These are phyloP conservation scores for Ips typographus DNA, from an alignment of 1,140 invertebrate species.

Conservation along the genomic window DNA sequence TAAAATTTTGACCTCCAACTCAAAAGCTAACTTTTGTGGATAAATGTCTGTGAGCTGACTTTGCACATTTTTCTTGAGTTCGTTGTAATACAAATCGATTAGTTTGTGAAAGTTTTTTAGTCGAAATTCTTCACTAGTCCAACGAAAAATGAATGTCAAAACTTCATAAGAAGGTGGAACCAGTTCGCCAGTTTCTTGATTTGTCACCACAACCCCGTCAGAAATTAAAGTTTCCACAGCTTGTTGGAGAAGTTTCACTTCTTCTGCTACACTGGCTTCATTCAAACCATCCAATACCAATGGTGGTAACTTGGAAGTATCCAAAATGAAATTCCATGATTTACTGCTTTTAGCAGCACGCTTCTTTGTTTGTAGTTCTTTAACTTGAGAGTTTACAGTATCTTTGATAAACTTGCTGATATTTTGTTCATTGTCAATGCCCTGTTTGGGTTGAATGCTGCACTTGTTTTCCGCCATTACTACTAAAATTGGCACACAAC, in stretches of 20 bases:
- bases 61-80: not conserved
- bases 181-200: not conserved
- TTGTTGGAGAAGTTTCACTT: not conserved
- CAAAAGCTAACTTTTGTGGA: not conserved
- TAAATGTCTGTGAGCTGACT: not conserved
- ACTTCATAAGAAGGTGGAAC: slow-evolving; percentile 15
- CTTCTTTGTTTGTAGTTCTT: not conserved
- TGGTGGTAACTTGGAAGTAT: not conserved
- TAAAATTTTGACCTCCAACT: slow-evolving; percentile 3
- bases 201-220: not conserved
- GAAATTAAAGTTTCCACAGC: not conserved
- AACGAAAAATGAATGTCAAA: slow-evolving; percentile 14
- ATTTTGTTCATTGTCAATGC: not conserved
- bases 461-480: too few species aligned
- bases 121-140: slow-evolving; percentile 20
- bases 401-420: not conserved
- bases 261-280: not conserved
- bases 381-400: not conserved
- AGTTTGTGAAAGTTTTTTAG: slow-evolving; percentile 15
- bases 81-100: slow-evolving; percentile 6
- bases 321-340: not conserved
- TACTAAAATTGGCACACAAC: too few species aligned
- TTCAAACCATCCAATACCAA: not conserved
- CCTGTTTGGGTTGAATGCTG: too few species aligned
- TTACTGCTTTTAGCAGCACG: not conserved